Conservation (phyloP, 2,888 invertebrate genomes). For the Platerodrilus igneus region DNA sequence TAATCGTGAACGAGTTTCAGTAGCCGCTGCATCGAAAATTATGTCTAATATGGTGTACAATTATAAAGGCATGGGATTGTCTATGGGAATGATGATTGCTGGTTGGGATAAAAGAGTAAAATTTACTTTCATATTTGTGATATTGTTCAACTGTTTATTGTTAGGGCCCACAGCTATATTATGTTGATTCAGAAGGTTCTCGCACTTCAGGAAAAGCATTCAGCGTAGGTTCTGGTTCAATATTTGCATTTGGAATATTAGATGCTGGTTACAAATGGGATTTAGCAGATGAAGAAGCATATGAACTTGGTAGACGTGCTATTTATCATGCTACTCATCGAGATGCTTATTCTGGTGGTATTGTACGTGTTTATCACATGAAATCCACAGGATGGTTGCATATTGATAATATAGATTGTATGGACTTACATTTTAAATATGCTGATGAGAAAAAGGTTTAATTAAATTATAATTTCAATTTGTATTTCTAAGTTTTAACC, state of each 20-base stretch:
- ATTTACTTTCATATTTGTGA: conserved; percentile 31
- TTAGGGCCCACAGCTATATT: conserved; percentile 91
- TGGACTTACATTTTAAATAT: conserved; percentile 86
- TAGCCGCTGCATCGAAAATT: conserved; percentile 98
- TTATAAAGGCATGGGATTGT: conserved; percentile 95
- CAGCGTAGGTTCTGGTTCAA: conserved; percentile 96
- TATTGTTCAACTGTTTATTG: neutral
- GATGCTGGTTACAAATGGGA: conserved; percentile 90
- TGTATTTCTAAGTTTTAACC: conserved; percentile 1
- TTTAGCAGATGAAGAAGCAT: conserved; percentile 84
- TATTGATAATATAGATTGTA: conserved; percentile 88
- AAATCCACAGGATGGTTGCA: conserved; percentile 88
- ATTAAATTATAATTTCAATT: too few relatives aligned
- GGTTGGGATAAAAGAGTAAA: conserved; percentile 89
- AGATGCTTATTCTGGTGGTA: conserved; percentile 96
- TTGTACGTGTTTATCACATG: conserved; percentile 93
- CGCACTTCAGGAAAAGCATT: conserved; percentile 89
- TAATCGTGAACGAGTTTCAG: conserved; percentile 94
- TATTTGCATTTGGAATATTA: conserved; percentile 94
- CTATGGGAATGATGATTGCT: conserved; percentile 96
- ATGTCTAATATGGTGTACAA: conserved; percentile 98
- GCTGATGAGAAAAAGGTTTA: conserved; percentile 52
- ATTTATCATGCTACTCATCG: conserved; percentile 98
- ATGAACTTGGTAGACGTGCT: conserved; percentile 87
- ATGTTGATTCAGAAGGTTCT: conserved; percentile 94